Percentiles rank a stretch among this genome's conserved stretches.
These are phyloP conservation scores for Dendrolimus pini DNA, from an alignment of 2,888 invertebrate genomes.

Conservation along the genomic window DNA sequence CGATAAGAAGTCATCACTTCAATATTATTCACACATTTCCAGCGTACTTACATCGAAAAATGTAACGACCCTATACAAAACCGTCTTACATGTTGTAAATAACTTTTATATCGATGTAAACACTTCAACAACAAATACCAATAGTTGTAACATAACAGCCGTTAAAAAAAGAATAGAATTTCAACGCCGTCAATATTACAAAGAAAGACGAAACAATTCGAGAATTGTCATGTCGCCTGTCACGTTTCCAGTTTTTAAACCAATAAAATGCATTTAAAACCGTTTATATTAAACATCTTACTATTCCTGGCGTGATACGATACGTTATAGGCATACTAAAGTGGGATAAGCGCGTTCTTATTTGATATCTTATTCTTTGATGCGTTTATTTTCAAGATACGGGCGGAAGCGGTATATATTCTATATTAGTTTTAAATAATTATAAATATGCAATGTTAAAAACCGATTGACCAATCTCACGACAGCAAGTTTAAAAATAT, in stretches of 20 bases:
- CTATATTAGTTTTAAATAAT: no score
- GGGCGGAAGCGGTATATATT: no score
- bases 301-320: not conserved
- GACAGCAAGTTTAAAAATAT: no score
- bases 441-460: no score
- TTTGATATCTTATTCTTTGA: no score
- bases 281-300: not conserved
- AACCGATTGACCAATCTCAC: no score
- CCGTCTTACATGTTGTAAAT: not conserved
- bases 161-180: not conserved
- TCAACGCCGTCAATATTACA: not conserved
- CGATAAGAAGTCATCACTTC: no score
- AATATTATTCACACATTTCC: no score
- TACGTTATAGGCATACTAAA: not conserved
- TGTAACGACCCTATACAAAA: not conserved
- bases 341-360: not conserved
- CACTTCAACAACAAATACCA: not conserved
- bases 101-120: not conserved
- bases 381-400: no score
- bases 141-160: not conserved
- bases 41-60: not conserved
- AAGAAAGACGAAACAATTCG: not conserved
- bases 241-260: not conserved
- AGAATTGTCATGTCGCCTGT: not conserved
- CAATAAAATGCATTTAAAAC: not conserved